Evolutionary conservation across 2,113 vertebrate genomes (phyloP).

Genomic region (Campylomormyrus tamandua): DNA sequence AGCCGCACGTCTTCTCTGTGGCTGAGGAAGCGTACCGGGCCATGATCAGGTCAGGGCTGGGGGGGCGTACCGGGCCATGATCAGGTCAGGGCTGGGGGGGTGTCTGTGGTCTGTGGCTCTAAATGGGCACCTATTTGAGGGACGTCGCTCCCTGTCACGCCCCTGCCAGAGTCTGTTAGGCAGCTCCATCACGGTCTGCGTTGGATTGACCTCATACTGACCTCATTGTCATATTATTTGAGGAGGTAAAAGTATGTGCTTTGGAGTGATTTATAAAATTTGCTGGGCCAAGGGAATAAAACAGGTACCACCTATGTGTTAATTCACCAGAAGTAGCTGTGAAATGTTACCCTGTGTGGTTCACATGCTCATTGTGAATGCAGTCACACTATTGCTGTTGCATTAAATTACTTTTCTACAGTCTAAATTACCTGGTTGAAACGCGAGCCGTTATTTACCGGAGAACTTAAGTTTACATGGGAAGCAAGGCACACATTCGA

Average conservation of each 20-base stretch:
- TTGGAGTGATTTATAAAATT: background rate
- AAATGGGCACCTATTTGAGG: background rate
- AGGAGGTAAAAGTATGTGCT: background rate
- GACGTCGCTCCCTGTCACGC: background rate
- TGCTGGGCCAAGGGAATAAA: background rate
- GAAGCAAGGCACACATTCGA: background rate
- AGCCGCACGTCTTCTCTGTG: slow-evolving; percentile 71
- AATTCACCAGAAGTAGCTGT: background rate
- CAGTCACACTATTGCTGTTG: background rate
- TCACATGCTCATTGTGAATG: background rate
- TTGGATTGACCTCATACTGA: background rate
- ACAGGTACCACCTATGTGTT: background rate
- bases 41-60: background rate
- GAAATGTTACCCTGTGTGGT: background rate
- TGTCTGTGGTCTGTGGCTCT: background rate
- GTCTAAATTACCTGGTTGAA: background rate
- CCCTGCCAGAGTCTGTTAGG: background rate
- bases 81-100: background rate
- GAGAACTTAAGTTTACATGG: background rate
- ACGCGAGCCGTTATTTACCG: background rate
- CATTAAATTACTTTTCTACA: background rate
- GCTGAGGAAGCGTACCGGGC: slow-evolving; percentile 49
- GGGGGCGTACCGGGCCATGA: too few species aligned
- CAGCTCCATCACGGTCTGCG: background rate
- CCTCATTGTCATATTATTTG: background rate